Conservation (phyloP, 2,888 invertebrate species). For the Dendrolimus pini region DNA sequence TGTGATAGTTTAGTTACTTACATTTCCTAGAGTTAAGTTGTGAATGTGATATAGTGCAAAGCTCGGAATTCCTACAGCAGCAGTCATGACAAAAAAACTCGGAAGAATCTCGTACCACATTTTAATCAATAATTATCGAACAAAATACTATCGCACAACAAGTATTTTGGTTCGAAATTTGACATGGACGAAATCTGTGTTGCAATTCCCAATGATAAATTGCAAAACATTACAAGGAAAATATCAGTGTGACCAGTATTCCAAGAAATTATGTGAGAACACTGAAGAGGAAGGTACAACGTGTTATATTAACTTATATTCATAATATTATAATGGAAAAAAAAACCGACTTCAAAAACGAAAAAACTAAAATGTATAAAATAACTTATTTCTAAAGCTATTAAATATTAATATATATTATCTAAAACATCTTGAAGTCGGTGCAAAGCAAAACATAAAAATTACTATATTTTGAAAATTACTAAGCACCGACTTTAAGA, state of each 20-base stretch:
- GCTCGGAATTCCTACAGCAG: constrained; percentile 77
- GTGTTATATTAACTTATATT: too few species aligned
- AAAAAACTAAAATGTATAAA: too few species aligned
- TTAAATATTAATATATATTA: too few species aligned
- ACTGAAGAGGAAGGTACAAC: too few species aligned
- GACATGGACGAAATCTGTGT: neutral
- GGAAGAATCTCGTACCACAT: constrained; percentile 88
- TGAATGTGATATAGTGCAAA: constrained; percentile 79
- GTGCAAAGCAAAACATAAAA: too few species aligned
- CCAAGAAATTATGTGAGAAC: too few species aligned
- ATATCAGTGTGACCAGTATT: constrained; percentile 13
- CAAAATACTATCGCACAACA: constrained; percentile 13
- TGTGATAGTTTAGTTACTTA: constrained; percentile 64
- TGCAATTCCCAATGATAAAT: neutral
- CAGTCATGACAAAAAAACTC: constrained; percentile 77
- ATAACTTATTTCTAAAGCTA: too few species aligned
- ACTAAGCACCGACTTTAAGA: too few species aligned
- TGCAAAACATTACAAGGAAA: constrained; percentile 1
- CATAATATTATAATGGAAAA: too few species aligned
- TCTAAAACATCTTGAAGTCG: too few species aligned
- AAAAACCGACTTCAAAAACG: too few species aligned
- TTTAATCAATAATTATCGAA: constrained; percentile 21
- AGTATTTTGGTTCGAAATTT: constrained; percentile 15
- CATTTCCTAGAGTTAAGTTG: constrained; percentile 78
- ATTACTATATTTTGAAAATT: too few species aligned